phyloP scores from a whole-genome alignment of 2,888 invertebrate species.

The Drosophila hamatofila region DNA sequence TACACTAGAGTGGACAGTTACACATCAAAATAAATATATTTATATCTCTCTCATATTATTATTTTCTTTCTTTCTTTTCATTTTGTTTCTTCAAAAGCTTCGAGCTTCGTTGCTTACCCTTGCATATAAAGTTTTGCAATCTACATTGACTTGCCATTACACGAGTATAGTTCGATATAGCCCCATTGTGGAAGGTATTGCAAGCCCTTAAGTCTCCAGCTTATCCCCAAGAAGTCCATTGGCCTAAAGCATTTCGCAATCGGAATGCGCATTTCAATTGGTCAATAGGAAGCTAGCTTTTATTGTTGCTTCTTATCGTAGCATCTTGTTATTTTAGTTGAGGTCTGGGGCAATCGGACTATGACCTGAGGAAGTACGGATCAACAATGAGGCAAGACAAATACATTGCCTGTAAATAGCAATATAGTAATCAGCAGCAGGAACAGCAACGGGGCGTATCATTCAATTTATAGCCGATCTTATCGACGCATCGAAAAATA shows the following conservation, averaged over 20 bases:
- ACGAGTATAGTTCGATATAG: not conserved
- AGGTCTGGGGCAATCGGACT: no score
- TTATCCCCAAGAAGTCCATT: not conserved
- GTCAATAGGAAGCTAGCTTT: not conserved
- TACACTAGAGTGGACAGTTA: not conserved
- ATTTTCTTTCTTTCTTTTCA: not conserved
- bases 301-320: not conserved
- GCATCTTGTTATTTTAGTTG: no score
- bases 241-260: not conserved
- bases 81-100: no score
- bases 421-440: slow-evolving; percentile 11
- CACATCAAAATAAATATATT: not conserved
- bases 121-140: no score
- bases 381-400: not conserved
- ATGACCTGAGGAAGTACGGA: slow-evolving; percentile 48
- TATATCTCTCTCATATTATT: not conserved
- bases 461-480: slow-evolving; percentile 34
- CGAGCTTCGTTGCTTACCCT: no score
- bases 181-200: not conserved
- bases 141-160: slow-evolving; percentile 32
- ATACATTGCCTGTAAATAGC: not conserved
- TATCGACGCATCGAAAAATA: slow-evolving; percentile 31
- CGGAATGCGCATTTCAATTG: slow-evolving; percentile 1
- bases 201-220: not conserved
- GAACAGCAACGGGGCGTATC: slow-evolving; percentile 9